phyloP scores from a whole-genome alignment of 2,113 vertebrate species.

The Larimichthys crocea region DNA sequence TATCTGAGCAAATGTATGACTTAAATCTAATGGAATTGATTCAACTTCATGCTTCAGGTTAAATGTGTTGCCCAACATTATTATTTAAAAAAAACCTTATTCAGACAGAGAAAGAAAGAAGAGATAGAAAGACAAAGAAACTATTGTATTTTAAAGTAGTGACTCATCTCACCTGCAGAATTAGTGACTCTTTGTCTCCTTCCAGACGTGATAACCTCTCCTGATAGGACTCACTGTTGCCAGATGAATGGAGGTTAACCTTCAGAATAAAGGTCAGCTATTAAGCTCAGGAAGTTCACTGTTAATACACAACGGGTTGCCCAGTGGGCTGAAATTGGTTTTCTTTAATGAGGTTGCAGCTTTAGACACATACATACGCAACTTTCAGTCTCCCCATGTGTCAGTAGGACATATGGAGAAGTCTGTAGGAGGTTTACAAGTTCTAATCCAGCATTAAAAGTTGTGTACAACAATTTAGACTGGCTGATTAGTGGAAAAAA shows the following conservation, averaged over 20 bases:
- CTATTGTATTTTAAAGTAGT: background rate
- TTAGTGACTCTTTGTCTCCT: constrained; percentile 96
- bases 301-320: constrained; percentile 35
- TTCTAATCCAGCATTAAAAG: constrained; percentile 63
- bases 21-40: constrained; percentile 24
- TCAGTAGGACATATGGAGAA: background rate
- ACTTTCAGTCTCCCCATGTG: constrained; percentile 21
- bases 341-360: constrained; percentile 14
- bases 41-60: constrained; percentile 19
- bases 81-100: background rate
- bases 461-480: constrained; percentile 40
- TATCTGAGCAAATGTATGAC: constrained; percentile 6
- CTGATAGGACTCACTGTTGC: constrained; percentile 92
- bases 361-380: background rate
- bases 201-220: constrained; percentile 94
- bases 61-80: background rate
- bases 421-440: constrained; percentile 57
- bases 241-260: constrained; percentile 86
- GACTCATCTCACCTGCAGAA: constrained; percentile 91
- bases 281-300: constrained; percentile 38
- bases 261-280: constrained; percentile 73
- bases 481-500: constrained; percentile 22
- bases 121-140: background rate
- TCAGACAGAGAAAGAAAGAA: background rate
- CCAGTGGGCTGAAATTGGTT: constrained; percentile 30